Evolutionary conservation across 2,113 vertebrate genomes (phyloP), one percentile per base, ranked within the genome.

Genomic region (Taurulus bubalis): DNA sequence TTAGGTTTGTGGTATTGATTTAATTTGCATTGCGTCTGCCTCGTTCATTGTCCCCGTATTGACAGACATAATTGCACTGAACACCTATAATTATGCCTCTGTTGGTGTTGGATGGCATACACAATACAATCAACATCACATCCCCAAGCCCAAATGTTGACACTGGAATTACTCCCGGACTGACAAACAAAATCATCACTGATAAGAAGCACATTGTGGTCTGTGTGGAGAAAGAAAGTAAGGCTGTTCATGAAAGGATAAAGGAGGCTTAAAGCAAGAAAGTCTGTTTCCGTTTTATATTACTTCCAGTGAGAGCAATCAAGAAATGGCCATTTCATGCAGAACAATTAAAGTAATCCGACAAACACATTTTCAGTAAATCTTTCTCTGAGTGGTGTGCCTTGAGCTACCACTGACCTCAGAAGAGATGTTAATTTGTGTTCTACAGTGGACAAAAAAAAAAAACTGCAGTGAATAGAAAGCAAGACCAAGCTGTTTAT

Each of bases 1-100:
- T 58, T 22, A 60, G 53, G 51, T 67, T 83, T 51, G 66, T 49
- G 65, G 38, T 69, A 87, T 79, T 60, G 84, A 87, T 83, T 76
- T 55, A 2, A 85, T 89, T 83, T 87, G 63, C 79, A 83, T 85
- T 81, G 66, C 70, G 66, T 55, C 71, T 67, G 55, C 53, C 40
- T 66, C 8, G 5, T 71, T 82, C 63, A 75, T 9, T 65, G 71
- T 38, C 58, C 20, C 14, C 18, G 22, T 68, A 65, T 62, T 82
- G 85, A 83, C 68, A 49, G 42, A 83, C 66, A 60, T 80, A 83
- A 77, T 74, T 81, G 53, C 32, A 42, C 68, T 53, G 36, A 79
- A 69, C 59, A 75, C 60, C 66, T 77, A 73, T 75, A 89, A 82
- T 86, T 77, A 86, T 68, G 68, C 63, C 18, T 51, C 10, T 51